Percentiles rank a stretch among this genome's conserved stretches.
These are phyloP conservation scores for Mormyrus proboscirostris DNA, from an alignment of 2,797 vertebrate species.

Conservation along the genomic window DNA sequence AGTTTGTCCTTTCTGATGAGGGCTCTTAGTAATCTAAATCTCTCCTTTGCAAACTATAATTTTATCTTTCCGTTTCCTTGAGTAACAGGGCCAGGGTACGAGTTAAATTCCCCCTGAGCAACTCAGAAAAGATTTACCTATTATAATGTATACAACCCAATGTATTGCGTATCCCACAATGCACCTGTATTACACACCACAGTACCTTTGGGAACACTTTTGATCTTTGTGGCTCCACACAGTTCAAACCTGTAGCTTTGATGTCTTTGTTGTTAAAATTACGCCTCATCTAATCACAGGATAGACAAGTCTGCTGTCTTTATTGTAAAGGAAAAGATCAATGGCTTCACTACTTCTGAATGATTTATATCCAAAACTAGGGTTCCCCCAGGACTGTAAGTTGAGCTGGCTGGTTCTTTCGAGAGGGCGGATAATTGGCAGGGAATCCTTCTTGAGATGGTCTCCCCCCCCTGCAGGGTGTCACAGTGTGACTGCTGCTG, in stretches of 20 bases:
- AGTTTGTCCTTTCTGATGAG: not conserved
- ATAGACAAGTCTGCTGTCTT: not conserved
- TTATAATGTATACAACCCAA: not conserved
- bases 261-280: conserved; percentile 12
- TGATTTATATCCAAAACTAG: conserved; percentile 14
- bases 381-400: conserved; percentile 6
- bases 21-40: not conserved
- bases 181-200: not conserved
- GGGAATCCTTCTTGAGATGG: not conserved
- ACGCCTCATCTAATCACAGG: not conserved
- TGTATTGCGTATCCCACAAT: not conserved
- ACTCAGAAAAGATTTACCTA: not conserved
- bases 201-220: not conserved
- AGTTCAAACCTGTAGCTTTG: not conserved
- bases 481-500: not conserved
- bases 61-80: not conserved
- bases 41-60: not conserved
- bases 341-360: conserved; percentile 1
- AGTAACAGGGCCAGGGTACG: not conserved
- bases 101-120: not conserved
- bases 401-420: not conserved
- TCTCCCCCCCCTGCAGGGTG: not conserved
- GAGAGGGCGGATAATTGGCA: not conserved
- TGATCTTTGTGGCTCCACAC: conserved; percentile 1
- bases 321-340: not conserved